phyloP scores from a whole-genome alignment of 2,113 vertebrate genomes.

The Melospiza melodia region DNA sequence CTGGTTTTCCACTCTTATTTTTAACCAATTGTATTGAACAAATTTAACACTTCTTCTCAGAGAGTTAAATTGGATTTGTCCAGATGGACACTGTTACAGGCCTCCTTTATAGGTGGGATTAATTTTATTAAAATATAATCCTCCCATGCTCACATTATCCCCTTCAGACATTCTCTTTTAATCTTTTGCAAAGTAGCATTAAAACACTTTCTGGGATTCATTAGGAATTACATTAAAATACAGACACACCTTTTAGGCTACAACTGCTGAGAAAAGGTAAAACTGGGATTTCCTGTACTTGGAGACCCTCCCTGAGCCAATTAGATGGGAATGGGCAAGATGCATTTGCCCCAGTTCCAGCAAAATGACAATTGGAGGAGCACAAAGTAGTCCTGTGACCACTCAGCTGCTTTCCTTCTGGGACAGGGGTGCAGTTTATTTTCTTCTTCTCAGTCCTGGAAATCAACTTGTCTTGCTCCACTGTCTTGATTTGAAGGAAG shows the following conservation, averaged over 20 bases:
- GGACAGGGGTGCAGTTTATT: neutral
- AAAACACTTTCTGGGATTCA: conserved; percentile 35
- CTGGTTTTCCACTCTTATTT: neutral
- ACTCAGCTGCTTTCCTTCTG: neutral
- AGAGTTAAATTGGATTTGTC: conserved; percentile 48
- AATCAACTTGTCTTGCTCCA: rapidly evolving
- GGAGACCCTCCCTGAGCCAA: neutral
- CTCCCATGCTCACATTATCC: conserved; percentile 25
- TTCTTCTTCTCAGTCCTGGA: neutral
- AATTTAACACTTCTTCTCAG: neutral
- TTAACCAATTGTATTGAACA: neutral
- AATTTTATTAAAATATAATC: conserved; percentile 60
- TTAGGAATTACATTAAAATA: conserved; percentile 2
- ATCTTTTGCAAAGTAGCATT: conserved; percentile 54
- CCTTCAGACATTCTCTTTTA: conserved; percentile 49
- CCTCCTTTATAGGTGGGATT: conserved; percentile 40
- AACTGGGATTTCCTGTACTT: neutral
- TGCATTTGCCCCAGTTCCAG: neutral
- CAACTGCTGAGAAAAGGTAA: neutral
- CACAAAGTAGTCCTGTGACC: rapidly evolving
- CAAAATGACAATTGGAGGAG: neutral
- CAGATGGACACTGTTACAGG: conserved; percentile 18
- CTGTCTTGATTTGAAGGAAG: neutral
- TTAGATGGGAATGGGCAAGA: neutral
- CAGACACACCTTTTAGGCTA: conserved; percentile 13